A percentile compares a stretch with the other conserved stretches of the same genome.
Evolutionary conservation across 2,888 invertebrate genomes (phyloP).

Genomic region (Nineta flava): DNA sequence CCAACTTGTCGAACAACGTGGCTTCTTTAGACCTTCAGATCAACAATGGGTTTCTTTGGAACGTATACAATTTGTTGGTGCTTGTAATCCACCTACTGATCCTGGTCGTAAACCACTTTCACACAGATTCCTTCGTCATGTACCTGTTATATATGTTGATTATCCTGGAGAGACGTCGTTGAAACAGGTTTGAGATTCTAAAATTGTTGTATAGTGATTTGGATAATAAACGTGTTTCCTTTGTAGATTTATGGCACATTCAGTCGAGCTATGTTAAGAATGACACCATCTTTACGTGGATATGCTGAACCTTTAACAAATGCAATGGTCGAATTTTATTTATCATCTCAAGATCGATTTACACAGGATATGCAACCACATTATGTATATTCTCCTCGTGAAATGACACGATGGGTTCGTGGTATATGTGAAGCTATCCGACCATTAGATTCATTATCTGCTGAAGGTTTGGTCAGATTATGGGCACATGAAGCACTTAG

Average conservation of each 20-base stretch:
- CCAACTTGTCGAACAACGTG: slow-evolving; percentile 92
- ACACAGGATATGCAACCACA: slow-evolving; percentile 99
- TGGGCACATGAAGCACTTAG: slow-evolving; percentile 99
- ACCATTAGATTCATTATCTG: slow-evolving; percentile 77
- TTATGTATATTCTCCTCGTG: slow-evolving; percentile 97
- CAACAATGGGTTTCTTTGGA: slow-evolving; percentile 96
- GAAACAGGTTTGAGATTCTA: slow-evolving; percentile 45
- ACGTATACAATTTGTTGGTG: slow-evolving; percentile 98
- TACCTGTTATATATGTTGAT: slow-evolving; percentile 97
- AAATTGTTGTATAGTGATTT: background rate
- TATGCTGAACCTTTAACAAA: slow-evolving; percentile 94
- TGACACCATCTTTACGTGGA: slow-evolving; percentile 80
- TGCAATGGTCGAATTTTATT: slow-evolving; percentile 98
- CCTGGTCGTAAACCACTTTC: slow-evolving; percentile 94
- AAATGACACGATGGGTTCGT: slow-evolving; percentile 98
- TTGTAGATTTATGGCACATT: slow-evolving; percentile 92
- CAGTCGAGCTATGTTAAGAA: slow-evolving; percentile 91
- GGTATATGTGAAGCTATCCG: slow-evolving; percentile 98
- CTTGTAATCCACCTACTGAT: slow-evolving; percentile 99
- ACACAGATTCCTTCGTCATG: slow-evolving; percentile 69
- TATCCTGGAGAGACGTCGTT: slow-evolving; percentile 97
- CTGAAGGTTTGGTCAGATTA: slow-evolving; percentile 91
- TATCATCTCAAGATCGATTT: slow-evolving; percentile 91
- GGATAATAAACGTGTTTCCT: background rate
- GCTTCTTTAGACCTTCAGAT: slow-evolving; percentile 79